Evolutionary conservation across 2,113 vertebrate species (phyloP).

Genomic region (Anas platyrhynchos): DNA sequence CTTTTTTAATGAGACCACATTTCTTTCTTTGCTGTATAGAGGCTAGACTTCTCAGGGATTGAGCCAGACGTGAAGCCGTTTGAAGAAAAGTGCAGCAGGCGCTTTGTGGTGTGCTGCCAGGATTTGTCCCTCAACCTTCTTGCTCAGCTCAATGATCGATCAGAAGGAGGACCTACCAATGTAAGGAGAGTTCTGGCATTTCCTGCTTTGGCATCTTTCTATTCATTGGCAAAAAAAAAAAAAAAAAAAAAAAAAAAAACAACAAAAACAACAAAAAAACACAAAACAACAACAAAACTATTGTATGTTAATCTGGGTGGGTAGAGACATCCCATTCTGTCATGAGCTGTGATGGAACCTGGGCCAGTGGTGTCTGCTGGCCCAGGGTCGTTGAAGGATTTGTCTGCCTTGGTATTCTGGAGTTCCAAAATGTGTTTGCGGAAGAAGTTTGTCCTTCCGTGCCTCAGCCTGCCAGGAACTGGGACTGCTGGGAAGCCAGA

Average conservation of each 20-base stretch:
- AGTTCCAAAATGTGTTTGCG: not conserved
- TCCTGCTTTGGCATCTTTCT: not conserved
- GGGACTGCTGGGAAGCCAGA: not conserved
- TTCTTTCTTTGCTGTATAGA: slow-evolving; percentile 76
- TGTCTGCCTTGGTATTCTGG: not conserved
- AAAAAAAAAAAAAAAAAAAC: not conserved
- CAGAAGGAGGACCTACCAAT: slow-evolving; percentile 85
- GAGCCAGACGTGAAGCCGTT: slow-evolving; percentile 95
- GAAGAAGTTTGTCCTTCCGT: not conserved
- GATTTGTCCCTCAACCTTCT: slow-evolving; percentile 92
- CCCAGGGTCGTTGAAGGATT: not conserved
- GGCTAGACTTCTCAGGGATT: slow-evolving; percentile 94
- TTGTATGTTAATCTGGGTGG: not conserved
- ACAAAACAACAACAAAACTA: not conserved
- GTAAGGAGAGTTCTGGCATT: slow-evolving; percentile 73
- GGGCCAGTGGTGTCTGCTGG: not conserved
- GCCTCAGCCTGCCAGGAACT: not conserved
- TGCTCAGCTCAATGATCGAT: slow-evolving; percentile 85
- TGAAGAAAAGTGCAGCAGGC: slow-evolving; percentile 91
- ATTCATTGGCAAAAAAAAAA: not conserved
- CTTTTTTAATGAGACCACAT: slow-evolving; percentile 6
- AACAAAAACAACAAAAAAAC: not conserved
- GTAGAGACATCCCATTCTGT: not conserved
- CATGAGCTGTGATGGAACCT: not conserved
- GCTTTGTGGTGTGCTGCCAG: slow-evolving; percentile 90